Evolutionary conservation across 2,113 vertebrate species (phyloP).

Genomic region (Rhabdomys dilectus): DNA sequence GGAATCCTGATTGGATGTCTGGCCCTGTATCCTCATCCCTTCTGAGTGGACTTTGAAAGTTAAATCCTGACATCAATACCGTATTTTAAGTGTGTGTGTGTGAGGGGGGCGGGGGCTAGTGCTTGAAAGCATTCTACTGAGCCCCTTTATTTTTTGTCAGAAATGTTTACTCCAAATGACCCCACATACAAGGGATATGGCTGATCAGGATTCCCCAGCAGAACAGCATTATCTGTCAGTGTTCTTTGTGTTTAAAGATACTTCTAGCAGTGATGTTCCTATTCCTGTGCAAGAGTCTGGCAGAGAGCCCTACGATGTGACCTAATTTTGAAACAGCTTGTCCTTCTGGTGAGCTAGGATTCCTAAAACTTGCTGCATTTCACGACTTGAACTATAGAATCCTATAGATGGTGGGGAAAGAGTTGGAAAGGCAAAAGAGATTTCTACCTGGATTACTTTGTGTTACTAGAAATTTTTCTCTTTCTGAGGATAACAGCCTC

Average conservation of each 20-base stretch:
- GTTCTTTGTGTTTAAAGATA: slow-evolving; percentile 75
- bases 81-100: slow-evolving; percentile 36
- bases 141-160: slow-evolving; percentile 49
- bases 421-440: slow-evolving; percentile 44
- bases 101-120: neutral
- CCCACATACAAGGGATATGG: slow-evolving; percentile 30
- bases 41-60: slow-evolving; percentile 62
- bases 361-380: slow-evolving; percentile 63
- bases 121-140: slow-evolving; percentile 3
- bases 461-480: neutral
- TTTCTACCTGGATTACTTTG: slow-evolving; percentile 39
- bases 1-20: neutral
- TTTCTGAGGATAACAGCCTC: neutral
- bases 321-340: slow-evolving; percentile 79
- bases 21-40: slow-evolving; percentile 26
- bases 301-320: slow-evolving; percentile 78
- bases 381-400: slow-evolving; percentile 49
- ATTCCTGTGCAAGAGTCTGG: slow-evolving; percentile 72
- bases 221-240: slow-evolving; percentile 65
- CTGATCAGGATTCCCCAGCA: neutral
- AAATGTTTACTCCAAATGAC: slow-evolving; percentile 54
- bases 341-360: slow-evolving; percentile 73
- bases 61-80: slow-evolving; percentile 49
- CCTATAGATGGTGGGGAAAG: slow-evolving; percentile 27
- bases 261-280: slow-evolving; percentile 75